These are phyloP conservation scores for Chrysemys picta DNA, from an alignment of 2,113 vertebrate species.

Conservation along the genomic window DNA sequence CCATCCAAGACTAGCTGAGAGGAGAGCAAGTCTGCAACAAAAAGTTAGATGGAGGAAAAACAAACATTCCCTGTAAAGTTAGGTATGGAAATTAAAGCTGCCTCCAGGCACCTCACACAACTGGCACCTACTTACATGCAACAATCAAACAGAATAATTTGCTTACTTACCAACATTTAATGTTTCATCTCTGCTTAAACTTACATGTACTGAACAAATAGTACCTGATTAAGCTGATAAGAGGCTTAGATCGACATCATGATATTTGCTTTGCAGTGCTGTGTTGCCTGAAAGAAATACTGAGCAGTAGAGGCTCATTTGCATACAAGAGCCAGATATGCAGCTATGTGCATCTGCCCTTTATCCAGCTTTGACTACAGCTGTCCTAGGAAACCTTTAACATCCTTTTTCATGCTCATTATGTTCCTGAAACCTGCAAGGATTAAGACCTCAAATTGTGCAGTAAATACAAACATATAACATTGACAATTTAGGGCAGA, in stretches of 20 bases:
- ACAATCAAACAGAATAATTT: background rate
- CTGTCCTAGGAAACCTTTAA: background rate
- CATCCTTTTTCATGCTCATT: background rate
- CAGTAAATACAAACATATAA: background rate
- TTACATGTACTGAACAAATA: background rate
- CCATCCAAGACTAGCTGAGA: background rate
- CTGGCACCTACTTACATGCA: background rate
- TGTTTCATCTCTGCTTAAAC: background rate
- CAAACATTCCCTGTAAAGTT: background rate
- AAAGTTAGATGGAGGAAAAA: background rate
- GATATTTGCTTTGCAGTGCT: background rate
- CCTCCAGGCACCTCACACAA: background rate
- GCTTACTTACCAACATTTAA: background rate
- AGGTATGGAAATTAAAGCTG: background rate
- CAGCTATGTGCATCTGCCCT: background rate
- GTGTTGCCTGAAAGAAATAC: background rate
- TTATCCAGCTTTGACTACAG: background rate
- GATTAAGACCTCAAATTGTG: background rate
- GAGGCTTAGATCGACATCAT: accelerated
- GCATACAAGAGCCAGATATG: background rate
- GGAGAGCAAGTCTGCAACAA: background rate
- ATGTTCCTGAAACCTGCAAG: background rate
- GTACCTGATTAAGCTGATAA: accelerated
- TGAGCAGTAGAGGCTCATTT: background rate
- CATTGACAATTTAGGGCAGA: background rate